Evolutionary conservation across 2,888 invertebrate genomes (phyloP), one percentile per base, ranked within the genome.

Genomic region (Athalia circularis): DNA sequence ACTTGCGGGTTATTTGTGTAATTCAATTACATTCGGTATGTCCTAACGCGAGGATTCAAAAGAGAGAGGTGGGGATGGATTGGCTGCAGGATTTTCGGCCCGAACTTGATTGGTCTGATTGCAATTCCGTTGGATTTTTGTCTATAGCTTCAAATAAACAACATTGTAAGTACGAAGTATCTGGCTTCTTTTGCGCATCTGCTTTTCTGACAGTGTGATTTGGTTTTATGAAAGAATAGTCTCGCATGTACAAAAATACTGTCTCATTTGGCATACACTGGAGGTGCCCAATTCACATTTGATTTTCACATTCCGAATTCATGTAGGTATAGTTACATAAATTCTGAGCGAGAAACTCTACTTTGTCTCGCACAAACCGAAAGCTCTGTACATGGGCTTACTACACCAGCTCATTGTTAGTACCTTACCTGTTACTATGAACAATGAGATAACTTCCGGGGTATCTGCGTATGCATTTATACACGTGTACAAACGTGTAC

Each of bases 231-330:
- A 67, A 76, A 79, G 64, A 77, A 80, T 64, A 70, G 74, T 77
- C 81, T 82, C 82, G 81, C 82, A 80, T 82, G 77, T 80, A 83
- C 81, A 83, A 82, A 77, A 79, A 78, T 68, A 52, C 76, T 6
- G 50, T 50, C 50, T 43, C 50, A 52, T 68, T 47, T n/a, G 15
- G 4, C 1, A 65, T 13, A 62, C 15, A 62, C 15, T 9, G 62
- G 8, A 13, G 65, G 48, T 7, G 8, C 48, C 15, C 3, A 54
- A 68, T 29, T 68, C 29, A 54, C 50, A 29, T 68, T 68, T 68
- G 52, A 68, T 68, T 68, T 54, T 54, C 52, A 54, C 29, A 5
- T 29, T 29, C 9, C 6, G 15, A 47, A 54, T 68, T 54, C 54
- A 52, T 11, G 29, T 29, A n/a, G n/a, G n/a, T n/a, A 29, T 29